Evolutionary conservation across 2,113 vertebrate genomes (phyloP), one percentile per base, ranked within the genome.

Genomic region (Serilophus lunatus): DNA sequence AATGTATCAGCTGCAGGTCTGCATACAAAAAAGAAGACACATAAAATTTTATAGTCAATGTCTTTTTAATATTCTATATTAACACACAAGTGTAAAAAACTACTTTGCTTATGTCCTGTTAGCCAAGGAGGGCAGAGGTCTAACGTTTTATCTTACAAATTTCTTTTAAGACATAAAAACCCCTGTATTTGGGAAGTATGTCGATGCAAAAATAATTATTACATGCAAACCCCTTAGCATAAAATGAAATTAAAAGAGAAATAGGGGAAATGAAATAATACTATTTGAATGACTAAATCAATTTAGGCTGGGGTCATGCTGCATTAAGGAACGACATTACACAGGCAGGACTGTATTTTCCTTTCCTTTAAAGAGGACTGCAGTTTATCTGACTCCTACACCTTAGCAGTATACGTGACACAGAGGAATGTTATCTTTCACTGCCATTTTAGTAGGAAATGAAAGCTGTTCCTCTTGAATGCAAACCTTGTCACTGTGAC

Each of bases 21-120:
- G 69, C 49, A 61, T 70, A 60, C 38, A 96, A 84, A 86, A 77
- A 92, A 78, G 47, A 38, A 24, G 28, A 54, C 3, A 25, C 22
- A 86, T 77, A 89, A 92, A 88, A 83, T 29, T 93, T 79, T 76
- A 68, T 56, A 84, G 85, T 25, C 23, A 2, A 77, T 76, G 49
- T 35, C 53, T 85, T 96, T 91, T 83, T 92, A 92, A 82, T 87
- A 78, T 57, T 95, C 51, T 90, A 76, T 88, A 92, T 95, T 78
- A 83, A 57, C 64, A 76, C 18, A 12, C 87, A 89, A 91, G n/a
- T 75, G 65, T 87, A 77, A 87, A 95, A 96, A 90, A 86, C 18
- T 56, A 33, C 72, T 93, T 81, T 86, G 49, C 59, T 85, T 71
- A 4, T 87, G 82, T 95, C 44, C 63, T 85, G 36, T 70, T 91